Evolutionary conservation across 2,888 invertebrate species (phyloP), one percentile per base, ranked within the genome.

Genomic region (Parthenolecanium corni): DNA sequence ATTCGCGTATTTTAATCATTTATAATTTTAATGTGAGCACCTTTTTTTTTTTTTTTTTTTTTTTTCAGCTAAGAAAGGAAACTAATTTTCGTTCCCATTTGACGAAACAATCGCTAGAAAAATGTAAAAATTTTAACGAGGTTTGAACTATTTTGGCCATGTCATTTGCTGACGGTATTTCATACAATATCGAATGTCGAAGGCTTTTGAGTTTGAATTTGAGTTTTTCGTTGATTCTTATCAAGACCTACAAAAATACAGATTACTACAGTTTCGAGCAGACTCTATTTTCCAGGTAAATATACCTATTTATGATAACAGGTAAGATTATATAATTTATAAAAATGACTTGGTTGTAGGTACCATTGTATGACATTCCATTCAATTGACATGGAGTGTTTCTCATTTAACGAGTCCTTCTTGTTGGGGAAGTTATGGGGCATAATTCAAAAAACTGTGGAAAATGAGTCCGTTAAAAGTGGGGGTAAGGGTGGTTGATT

Each of bases 251-350:
- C 44, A 70, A 71, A 49, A 71, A 72, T 58, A 70, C 71, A 46
- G 69, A 72, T 62, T 70, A 70, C 64, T 73, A 72, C 66, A 70
- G 69, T 40, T 70, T 72, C 18, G 73, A 73, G 67, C 70, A 71
- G 62, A 70, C 71, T 62, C 72, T 72, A 21, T 72, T 73, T 67
- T 72, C 73, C 66, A 72, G 73, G 73, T 73, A 66, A 47, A 49
- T 42, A n/a, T n/a, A n/a, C n/a, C n/a, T n/a, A n/a, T n/a, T n/a
- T n/a, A n/a, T n/a, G n/a, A n/a, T n/a, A n/a, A n/a, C n/a, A n/a
- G n/a, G n/a, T n/a, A n/a, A n/a, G n/a, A n/a, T n/a, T n/a, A n/a
- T n/a, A n/a, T n/a, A n/a, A n/a, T n/a, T n/a, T n/a, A n/a, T n/a
- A n/a, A n/a, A n/a, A n/a, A n/a, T n/a, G n/a, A n/a, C n/a, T n/a